phyloP scores from a whole-genome alignment of 1,140 invertebrate species.

The Sipha flava region DNA sequence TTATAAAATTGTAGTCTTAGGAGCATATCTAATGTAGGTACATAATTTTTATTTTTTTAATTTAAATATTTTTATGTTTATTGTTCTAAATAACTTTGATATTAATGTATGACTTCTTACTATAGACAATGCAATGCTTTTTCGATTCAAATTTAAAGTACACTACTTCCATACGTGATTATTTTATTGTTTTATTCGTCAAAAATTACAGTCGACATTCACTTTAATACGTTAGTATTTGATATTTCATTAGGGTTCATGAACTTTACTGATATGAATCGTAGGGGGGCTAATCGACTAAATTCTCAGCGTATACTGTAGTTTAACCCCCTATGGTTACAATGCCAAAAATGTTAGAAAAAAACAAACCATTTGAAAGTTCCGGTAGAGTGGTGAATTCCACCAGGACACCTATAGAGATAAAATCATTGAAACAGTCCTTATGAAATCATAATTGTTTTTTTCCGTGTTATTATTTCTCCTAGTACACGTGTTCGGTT shows the following conservation, averaged over 20 bases:
- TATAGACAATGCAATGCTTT: too few species aligned
- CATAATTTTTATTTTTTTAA: too few species aligned
- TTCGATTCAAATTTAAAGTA: background rate
- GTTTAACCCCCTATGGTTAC: background rate
- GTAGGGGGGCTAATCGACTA: background rate
- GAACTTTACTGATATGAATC: background rate
- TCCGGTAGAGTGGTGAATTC: background rate
- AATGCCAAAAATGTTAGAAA: conserved; percentile 8
- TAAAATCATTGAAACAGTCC: background rate
- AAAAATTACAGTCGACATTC: background rate
- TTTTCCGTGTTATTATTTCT: background rate
- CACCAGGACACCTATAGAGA: background rate
- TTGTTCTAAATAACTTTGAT: too few species aligned
- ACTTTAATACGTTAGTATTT: background rate
- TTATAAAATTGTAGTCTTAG: too few species aligned
- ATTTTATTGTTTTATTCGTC: background rate
- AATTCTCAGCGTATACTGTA: background rate
- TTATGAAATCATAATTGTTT: background rate
- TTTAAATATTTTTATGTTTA: too few species aligned
- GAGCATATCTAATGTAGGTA: too few species aligned
- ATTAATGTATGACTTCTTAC: too few species aligned
- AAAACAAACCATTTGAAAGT: background rate
- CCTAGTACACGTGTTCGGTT: background rate
- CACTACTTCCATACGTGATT: background rate
- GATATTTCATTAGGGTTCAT: background rate